Evolutionary conservation across 2,797 vertebrate species (phyloP).

Genomic region (Pangasius krempfi): DNA sequence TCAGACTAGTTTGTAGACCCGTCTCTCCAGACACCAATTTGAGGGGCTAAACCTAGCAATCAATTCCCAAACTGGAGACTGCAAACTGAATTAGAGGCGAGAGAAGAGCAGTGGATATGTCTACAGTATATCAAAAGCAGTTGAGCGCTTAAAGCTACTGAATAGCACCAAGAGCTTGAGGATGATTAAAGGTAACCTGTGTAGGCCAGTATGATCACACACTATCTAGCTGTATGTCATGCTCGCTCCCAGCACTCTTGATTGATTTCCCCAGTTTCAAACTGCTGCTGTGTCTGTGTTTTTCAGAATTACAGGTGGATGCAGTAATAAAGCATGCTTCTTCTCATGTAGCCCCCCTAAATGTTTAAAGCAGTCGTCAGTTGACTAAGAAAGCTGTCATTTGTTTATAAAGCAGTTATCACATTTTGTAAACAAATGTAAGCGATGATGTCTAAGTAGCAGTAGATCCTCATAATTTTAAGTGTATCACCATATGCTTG

Average conservation of each 20-base stretch:
- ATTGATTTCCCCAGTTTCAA: constrained; percentile 52
- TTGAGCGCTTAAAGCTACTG: constrained; percentile 56
- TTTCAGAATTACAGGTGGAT: neutral
- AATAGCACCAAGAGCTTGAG: constrained; percentile 65
- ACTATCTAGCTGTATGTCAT: constrained; percentile 53
- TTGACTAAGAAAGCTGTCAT: neutral
- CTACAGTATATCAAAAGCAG: constrained; percentile 71
- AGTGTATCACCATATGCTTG: constrained; percentile 27
- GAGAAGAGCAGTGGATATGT: constrained; percentile 68
- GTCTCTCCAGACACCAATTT: constrained; percentile 70
- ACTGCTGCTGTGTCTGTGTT: neutral
- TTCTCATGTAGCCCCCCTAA: neutral
- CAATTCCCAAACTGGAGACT: constrained; percentile 71
- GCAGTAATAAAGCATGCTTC: constrained; percentile 6
- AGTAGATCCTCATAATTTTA: constrained; percentile 25
- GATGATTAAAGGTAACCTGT: constrained; percentile 76
- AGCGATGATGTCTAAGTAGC: constrained; percentile 13
- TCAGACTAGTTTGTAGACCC: constrained; percentile 32
- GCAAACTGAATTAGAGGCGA: constrained; percentile 69
- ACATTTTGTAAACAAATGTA: constrained; percentile 41
- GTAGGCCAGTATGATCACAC: constrained; percentile 48
- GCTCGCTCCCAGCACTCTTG: constrained; percentile 58
- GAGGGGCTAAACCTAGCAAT: constrained; percentile 72
- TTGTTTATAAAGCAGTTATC: constrained; percentile 37
- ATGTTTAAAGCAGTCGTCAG: neutral